These are phyloP conservation scores for Gallinago solitaria DNA, from an alignment of 2,797 vertebrate species.

Conservation along the genomic window DNA sequence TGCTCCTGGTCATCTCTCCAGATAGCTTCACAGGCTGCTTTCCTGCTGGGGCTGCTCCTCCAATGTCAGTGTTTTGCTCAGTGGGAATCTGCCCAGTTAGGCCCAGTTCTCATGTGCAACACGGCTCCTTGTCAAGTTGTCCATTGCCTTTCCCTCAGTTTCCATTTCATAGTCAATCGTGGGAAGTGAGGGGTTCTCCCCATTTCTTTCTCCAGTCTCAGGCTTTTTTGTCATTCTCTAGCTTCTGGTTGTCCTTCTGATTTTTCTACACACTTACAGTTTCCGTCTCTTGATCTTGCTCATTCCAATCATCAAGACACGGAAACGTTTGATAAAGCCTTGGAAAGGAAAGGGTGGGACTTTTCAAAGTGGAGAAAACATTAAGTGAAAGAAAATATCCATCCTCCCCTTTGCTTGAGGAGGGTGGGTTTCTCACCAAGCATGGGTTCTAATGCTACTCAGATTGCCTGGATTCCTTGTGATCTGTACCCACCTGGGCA, in stretches of 20 bases:
- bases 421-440: fast-evolving
- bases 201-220: neutral
- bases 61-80: neutral
- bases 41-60: neutral
- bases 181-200: neutral
- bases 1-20: neutral
- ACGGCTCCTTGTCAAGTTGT: neutral
- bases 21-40: neutral
- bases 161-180: neutral
- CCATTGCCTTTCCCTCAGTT: neutral
- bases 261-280: neutral
- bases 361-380: neutral
- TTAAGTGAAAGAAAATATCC: neutral
- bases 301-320: neutral
- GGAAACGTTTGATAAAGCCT: neutral
- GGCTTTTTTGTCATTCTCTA: neutral
- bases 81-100: neutral
- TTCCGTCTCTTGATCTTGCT: neutral
- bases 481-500: neutral
- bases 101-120: neutral
- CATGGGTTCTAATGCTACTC: fast-evolving
- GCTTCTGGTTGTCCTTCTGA: neutral
- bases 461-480: neutral
- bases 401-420: neutral
- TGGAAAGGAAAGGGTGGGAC: neutral